These are phyloP conservation scores for Sebastes vulpes DNA, from an alignment of 2,797 vertebrate species.

Conservation along the genomic window DNA sequence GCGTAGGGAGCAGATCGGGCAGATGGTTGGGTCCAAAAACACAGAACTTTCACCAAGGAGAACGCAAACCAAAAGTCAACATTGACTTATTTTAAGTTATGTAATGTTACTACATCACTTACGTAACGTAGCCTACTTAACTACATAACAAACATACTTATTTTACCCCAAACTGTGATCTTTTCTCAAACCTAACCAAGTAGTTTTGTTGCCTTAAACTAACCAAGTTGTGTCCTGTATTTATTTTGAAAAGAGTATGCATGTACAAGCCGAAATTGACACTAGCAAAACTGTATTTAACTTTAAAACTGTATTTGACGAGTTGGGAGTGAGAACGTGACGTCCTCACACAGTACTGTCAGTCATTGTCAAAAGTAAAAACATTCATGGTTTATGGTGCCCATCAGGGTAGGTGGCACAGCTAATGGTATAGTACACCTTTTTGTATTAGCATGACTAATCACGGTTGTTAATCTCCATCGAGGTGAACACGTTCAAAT, in stretches of 20 bases:
- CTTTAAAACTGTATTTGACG: not conserved
- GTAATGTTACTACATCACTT: not conserved
- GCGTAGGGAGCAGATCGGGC: not conserved
- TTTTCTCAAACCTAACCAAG: not conserved
- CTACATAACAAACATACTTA: not conserved
- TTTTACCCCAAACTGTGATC: not conserved
- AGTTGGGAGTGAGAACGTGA: not conserved
- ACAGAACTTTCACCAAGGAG: not conserved
- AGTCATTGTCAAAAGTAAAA: conserved; percentile 14
- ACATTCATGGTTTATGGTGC: not conserved
- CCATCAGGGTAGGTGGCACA: conserved; percentile 1
- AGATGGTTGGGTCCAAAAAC: not conserved
- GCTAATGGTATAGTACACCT: not conserved
- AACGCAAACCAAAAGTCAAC: not conserved
- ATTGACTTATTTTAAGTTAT: not conserved
- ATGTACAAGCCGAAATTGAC: not conserved
- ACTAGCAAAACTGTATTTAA: not conserved
- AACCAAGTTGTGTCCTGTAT: not conserved
- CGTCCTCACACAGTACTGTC: not conserved
- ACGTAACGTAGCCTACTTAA: not conserved
- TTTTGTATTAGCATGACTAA: conserved; percentile 7
- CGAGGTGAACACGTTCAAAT: conserved; percentile 35
- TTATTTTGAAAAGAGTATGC: not conserved
- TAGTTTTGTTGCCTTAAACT: not conserved
- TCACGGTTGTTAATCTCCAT: not conserved